phyloP scores from a whole-genome alignment of 1,140 invertebrate species.

The Idris sp. region DNA sequence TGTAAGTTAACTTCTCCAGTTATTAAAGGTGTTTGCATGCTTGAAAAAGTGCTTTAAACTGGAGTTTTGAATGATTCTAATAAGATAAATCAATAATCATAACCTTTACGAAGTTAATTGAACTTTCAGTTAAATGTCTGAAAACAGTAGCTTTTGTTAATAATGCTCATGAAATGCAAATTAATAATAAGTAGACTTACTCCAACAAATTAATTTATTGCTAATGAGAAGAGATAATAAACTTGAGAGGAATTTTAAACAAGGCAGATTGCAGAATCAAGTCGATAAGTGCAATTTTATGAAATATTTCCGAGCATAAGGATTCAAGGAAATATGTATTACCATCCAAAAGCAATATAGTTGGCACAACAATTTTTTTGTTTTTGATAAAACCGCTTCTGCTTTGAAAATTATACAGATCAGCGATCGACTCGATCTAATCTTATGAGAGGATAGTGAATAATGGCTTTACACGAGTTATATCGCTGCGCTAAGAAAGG shows the following conservation, averaged over 20 bases:
- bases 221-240: no score
- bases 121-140: no score
- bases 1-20: no score
- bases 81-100: no score
- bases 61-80: no score
- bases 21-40: no score
- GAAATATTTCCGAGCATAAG: conserved; percentile 30
- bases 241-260: conserved; percentile 18
- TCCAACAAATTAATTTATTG: no score
- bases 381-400: conserved; percentile 38
- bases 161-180: no score
- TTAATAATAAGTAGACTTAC: no score
- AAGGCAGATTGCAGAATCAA: conserved; percentile 9
- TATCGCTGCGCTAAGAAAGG: conserved; percentile 43
- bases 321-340: conserved; percentile 39
- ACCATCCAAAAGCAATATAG: conserved; percentile 10
- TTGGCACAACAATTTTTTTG: conserved; percentile 40
- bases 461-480: conserved; percentile 60
- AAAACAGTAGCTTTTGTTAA: no score
- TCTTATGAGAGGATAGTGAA: conserved; percentile 48
- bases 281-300: conserved; percentile 26
- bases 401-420: conserved; percentile 51
- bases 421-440: conserved; percentile 46
- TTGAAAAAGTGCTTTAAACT: no score
- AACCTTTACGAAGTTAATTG: no score